A percentile compares a stretch with the other conserved stretches of the same genome.
phyloP scores from a whole-genome alignment of 2,888 invertebrate species.

The Ophion costatus region DNA sequence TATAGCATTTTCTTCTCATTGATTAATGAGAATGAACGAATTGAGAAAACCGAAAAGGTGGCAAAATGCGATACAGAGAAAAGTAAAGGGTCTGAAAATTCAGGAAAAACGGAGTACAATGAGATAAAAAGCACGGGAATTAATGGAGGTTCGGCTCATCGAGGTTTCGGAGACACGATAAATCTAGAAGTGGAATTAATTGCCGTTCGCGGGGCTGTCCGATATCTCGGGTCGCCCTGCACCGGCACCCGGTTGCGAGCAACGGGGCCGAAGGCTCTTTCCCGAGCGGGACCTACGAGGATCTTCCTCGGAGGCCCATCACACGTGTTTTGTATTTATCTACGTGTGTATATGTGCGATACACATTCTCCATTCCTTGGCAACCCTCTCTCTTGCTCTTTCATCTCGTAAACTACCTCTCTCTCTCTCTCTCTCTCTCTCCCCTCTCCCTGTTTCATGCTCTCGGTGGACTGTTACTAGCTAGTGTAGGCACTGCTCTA shows the following conservation, averaged over 20 bases:
- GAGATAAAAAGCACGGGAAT: not conserved
- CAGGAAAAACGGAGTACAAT: conserved; percentile 25
- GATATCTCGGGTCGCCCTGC: conserved; percentile 75
- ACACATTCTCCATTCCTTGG: conserved; percentile 54
- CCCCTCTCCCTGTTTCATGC: conserved; percentile 29
- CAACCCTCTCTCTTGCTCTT: conserved; percentile 53
- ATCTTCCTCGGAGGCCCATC: conserved; percentile 38
- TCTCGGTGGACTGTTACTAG: conserved; percentile 71
- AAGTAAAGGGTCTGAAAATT: conserved; percentile 25
- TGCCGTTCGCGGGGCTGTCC: conserved; percentile 80
- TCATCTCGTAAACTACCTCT: conserved; percentile 36
- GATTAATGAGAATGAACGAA: not conserved
- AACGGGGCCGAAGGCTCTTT: conserved; percentile 51
- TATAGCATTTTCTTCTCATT: too few relatives aligned
- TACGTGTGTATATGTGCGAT: conserved; percentile 48
- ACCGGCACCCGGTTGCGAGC: conserved; percentile 61
- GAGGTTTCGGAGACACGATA: conserved; percentile 79
- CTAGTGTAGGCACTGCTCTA: conserved; percentile 72
- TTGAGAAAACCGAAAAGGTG: not conserved
- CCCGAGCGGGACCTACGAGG: conserved; percentile 34
- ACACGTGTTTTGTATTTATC: conserved; percentile 45
- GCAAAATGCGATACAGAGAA: not conserved
- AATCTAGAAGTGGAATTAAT: conserved; percentile 81
- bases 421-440: conserved; percentile 53
- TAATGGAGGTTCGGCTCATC: conserved; percentile 65